A percentile compares a stretch with the other conserved stretches of the same genome.
Conservation (phyloP, 2,797 vertebrate genomes). For the Aeoliscus strigatus region DNA sequence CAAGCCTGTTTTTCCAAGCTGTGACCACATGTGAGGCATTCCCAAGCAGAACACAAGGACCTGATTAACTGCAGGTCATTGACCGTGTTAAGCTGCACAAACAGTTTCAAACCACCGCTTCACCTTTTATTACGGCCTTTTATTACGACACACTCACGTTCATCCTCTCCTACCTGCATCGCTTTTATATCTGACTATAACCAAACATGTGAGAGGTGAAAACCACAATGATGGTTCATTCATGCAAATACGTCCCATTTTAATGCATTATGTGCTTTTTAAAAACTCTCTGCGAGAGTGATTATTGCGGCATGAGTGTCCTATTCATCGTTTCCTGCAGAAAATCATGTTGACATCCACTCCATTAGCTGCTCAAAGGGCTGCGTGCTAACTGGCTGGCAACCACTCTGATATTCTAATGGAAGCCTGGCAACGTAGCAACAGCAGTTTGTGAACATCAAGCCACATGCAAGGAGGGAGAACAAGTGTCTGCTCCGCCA, state of each 20-base stretch:
- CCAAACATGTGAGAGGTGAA: constrained; percentile 1
- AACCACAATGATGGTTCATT: neutral
- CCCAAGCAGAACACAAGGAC: constrained; percentile 46
- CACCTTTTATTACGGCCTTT: constrained; percentile 22
- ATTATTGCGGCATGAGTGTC: constrained; percentile 19
- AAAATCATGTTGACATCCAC: constrained; percentile 49
- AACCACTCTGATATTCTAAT: constrained; percentile 20
- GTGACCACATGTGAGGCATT: constrained; percentile 53
- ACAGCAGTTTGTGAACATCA: neutral
- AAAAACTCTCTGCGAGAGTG: neutral
- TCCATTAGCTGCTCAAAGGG: constrained; percentile 21
- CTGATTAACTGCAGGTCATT: constrained; percentile 60
- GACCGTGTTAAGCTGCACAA: constrained; percentile 33
- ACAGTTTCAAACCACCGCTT: constrained; percentile 19
- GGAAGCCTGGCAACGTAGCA: neutral
- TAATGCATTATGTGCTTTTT: constrained; percentile 9
- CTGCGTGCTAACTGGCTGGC: constrained; percentile 23
- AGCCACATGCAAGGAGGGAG: neutral
- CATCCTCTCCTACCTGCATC: constrained; percentile 1
- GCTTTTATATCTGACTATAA: neutral
- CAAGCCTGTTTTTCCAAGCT: constrained; percentile 59
- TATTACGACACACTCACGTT: constrained; percentile 12
- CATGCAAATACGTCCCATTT: constrained; percentile 2
- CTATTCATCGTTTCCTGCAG: constrained; percentile 27
- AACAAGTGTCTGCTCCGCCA: neutral